Base-by-base conservation (phyloP, 1,140 invertebrate species). In the Drosophila pallidifrons region DNA sequence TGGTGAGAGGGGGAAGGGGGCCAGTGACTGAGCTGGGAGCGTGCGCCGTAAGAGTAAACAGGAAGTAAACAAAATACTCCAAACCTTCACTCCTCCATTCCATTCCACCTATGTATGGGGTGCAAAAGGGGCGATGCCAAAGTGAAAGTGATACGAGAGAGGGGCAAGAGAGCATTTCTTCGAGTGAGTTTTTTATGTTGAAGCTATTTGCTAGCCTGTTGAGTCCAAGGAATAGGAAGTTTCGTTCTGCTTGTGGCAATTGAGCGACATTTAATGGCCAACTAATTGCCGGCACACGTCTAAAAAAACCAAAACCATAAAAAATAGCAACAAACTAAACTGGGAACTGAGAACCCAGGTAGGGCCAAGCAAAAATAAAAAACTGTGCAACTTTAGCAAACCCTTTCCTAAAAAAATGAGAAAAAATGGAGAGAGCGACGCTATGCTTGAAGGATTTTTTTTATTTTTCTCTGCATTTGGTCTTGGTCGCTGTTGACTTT, bases 211-310 rank as follows among this genome's bases (percentile, higher is more conserved):
- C n/a, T 20, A 60, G 72, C 79, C 82, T 87, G 82, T 86, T 88
- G 83, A 82, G 82, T 8, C 30, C 30, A 32, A 59, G 43, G 35
- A 64, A 71, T 20, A 68, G 58, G 5, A 41, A 41, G 63, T 66
- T 16, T 30, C 11, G 13, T 13, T 3, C 38, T 46, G 10, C 30
- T 15, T n/a, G 16, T 25, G 3, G 35, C 25, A 47, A 60, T 69
- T 74, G 57, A 69, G 69, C 52, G 8, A 13, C 61, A 52, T 15
- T 74, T 79, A 81, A 88, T 88, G 70, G 77, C 11, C 67, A 73
- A 79, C 71, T 89, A 89, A 89, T 89, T 89, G 82, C 88, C 57
- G 85, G 68, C 85, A 88, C 85, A 89, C 85, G 86, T 59, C 81
- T 80, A 71, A 82, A 72, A 72, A 73, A 75, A 83, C 63, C 57